Evolutionary conservation across 2,888 invertebrate genomes (phyloP).

Genomic region (Cinara cedri): DNA sequence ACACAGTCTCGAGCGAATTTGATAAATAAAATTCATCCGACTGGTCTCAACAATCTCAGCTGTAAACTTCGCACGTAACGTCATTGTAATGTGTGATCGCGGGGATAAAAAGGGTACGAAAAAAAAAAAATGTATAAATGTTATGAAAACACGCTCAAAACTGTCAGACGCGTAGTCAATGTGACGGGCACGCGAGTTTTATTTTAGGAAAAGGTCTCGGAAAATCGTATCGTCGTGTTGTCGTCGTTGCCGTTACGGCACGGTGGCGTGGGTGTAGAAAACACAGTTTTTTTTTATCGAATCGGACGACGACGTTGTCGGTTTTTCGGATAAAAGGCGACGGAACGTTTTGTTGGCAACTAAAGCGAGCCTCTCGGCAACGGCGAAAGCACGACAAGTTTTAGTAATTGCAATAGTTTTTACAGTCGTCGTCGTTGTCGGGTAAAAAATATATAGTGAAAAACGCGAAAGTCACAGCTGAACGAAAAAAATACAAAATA

Average conservation of each 20-base stretch:
- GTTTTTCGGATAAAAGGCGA: slow-evolving; percentile 10
- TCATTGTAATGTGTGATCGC: no score
- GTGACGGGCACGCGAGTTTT: background rate
- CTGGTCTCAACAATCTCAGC: no score
- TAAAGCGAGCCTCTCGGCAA: background rate
- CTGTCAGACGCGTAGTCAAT: background rate
- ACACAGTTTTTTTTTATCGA: background rate
- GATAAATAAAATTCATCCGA: no score
- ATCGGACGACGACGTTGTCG: slow-evolving; percentile 27
- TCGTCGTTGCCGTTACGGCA: background rate
- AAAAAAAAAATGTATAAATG: background rate
- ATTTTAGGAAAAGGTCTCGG: background rate
- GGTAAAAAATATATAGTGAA: background rate
- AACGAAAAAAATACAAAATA: background rate
- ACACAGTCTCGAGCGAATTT: no score
- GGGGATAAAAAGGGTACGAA: no score
- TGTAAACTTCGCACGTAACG: no score
- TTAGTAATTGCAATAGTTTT: background rate
- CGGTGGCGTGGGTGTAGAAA: background rate
- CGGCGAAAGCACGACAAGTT: background rate
- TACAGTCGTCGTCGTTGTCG: slow-evolving; percentile 1
- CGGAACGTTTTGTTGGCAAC: slow-evolving; percentile 10
- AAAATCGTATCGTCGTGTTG: background rate
- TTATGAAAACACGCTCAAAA: background rate
- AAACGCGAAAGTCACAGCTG: background rate